These are phyloP conservation scores for Spinus pinus DNA, from an alignment of 2,797 vertebrate species.

Conservation along the genomic window DNA sequence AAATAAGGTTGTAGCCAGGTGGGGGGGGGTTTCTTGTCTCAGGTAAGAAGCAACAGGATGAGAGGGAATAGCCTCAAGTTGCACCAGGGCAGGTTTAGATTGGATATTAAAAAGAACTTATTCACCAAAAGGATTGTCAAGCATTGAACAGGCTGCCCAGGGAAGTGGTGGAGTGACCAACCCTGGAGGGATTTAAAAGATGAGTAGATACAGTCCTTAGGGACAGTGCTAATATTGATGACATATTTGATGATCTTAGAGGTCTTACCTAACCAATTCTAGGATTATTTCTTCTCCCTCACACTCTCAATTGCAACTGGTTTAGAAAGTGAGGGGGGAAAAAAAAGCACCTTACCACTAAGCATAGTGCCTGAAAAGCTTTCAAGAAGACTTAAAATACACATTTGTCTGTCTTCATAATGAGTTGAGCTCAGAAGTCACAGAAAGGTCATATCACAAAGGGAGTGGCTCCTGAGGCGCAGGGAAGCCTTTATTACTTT, in stretches of 20 bases:
- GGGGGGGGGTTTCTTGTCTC: background rate
- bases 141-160: background rate
- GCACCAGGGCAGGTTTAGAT: background rate
- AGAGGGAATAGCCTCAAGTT: background rate
- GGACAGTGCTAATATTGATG: background rate
- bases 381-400: constrained; percentile 27
- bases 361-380: background rate
- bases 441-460: constrained; percentile 59
- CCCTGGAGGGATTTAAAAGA: background rate
- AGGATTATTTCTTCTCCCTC: background rate
- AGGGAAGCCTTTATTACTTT: constrained; percentile 61
- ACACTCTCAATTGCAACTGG: background rate
- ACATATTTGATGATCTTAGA: background rate
- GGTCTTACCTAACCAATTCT: background rate
- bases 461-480: constrained; percentile 49
- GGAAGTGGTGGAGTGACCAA: background rate
- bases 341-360: background rate
- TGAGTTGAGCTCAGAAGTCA: constrained; percentile 43
- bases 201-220: background rate
- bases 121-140: background rate
- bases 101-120: background rate
- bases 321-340: background rate
- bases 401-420: constrained; percentile 37
- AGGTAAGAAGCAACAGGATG: background rate
- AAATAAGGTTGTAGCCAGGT: background rate